Evolutionary conservation across 2,888 invertebrate genomes (phyloP), one percentile per base, ranked within the genome.

Genomic region (Lamellibrachia columna): DNA sequence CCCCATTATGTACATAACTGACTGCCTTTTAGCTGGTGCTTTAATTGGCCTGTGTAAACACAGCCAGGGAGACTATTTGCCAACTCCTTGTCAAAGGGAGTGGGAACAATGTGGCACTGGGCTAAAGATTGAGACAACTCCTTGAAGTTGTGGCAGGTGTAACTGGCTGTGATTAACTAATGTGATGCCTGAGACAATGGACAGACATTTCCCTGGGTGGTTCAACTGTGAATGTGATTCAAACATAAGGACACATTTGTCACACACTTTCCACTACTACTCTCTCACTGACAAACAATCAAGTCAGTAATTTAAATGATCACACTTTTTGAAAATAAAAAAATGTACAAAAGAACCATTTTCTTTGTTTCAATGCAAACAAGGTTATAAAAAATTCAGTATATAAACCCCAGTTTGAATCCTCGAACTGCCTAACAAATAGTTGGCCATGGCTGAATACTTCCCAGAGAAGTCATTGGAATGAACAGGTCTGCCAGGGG

Each of bases 51-150:
- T 75, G 75, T 15, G 75, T 75, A 75, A 75, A 75, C 75, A 75
- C 15, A 22, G 4, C 6, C 75, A 75, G 75, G 75, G 75, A 22
- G 75, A n/a, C 75, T 75, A 75, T n/a, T n/a, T 75, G 75, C 75
- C n/a, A 75, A 75, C 75, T 75, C 75, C 75, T 22, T 75, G 75
- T 75, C 75, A 75, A n/a, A 11, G 22, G 75, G 75, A 75, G 9
- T 22, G n/a, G 75, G 75, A 75, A 75, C 75, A 75, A 11, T 75
- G n/a, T 75, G 6, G 3, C 75, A 15, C n/a, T 75, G 22, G 75
- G 75, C 22, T 75, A 75, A 75, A 75, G 75, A 75, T 75, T 75
- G n/a, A 22, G 75, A 75, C 75, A 75, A 75, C 75, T 75, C 75
- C 75, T 75, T 75, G 75, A 75, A 22, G 75, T 75, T 15, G 75